Base-by-base conservation (phyloP, 2,888 invertebrate species). In the Caenorhabditis drosophilae region DNA sequence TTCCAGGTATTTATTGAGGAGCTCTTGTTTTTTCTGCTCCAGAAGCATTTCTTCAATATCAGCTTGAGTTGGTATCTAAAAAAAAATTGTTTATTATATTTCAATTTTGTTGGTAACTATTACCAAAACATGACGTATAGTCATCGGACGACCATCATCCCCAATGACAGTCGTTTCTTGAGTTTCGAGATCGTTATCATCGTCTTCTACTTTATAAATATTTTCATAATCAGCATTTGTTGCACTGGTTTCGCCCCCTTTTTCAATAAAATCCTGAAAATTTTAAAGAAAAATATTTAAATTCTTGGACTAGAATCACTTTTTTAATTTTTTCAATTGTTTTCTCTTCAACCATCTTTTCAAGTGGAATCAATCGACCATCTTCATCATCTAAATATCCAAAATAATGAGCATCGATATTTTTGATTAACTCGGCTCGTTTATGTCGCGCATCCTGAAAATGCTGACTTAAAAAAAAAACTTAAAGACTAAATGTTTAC, bases 351-450 rank as follows among this genome's bases (percentile, higher is more conserved):
- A 64, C 74, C 9, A 67, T 61, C 73, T 88, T 87, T 85, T 98
- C 98, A 3, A 93, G 84, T 0, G 96, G 96, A 67, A 92, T 87
- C 42, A 98, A 86, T 50, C 96, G 89, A 0, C 97, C 97, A 84
- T 99, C 98, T 82, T 99, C 98, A 79, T 98, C 98, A 85, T 98
- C 98, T 79, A 95, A 87, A 85, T 74, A 75, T 0, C 98, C 98
- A 85, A 98, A 99, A 86, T 98, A 98, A 85, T 95, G 94, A 0
- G 97, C 96, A 86, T 98, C 97, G 36, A 99, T 92, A 83, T 96
- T 92, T 76, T 93, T 91, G 95, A 97, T 96, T 49, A 99, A 87
- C 84, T 99, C 97, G 0, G 92, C 93, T 51, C 97, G 89, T 0
- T 94, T 93, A 85, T 93, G 92, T 23, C 93, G 88, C 15, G 92